Base-by-base conservation (phyloP, 2,888 invertebrate genomes). In the Ophion ellenae region DNA sequence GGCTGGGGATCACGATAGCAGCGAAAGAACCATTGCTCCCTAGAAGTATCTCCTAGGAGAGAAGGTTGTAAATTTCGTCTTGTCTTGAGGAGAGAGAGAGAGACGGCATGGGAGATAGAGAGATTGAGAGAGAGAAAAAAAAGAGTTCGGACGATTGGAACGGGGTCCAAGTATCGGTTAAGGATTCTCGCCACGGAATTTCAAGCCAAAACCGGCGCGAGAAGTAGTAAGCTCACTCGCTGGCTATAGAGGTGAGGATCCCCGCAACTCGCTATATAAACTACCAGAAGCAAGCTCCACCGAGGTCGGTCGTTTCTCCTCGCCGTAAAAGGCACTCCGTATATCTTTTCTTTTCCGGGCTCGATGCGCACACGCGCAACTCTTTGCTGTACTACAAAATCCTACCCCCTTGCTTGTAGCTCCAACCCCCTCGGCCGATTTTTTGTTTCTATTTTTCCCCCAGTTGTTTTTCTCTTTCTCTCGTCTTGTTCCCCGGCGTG, bases 261-360 rank as follows among this genome's bases (percentile, higher is more conserved):
- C 73, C 73, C 36, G 61, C 67, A 81, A 76, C 83, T 84, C 83
- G 32, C 74, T 69, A 24, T 81, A 84, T 77, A 77, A 83, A 77
- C 79, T 81, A 71, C 77, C 79, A 87, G 75, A 85, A 87, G 64
- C 73, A 88, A 90, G 87, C 89, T 90, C 88, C 90, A 89, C 89
- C 87, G 85, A 87, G 89, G 89, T 89, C 76, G 81, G 87, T 86
- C 83, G 87, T 86, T 87, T 83, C 86, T 87, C 76, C 81, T 74
- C 74, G 82, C 83, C 85, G 87, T 89, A 86, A 87, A 87, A 73
- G 86, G 86, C 80, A 84, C 86, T 87, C 86, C 83, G 88, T 85
- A 85, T 86, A 86, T 90, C 88, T 88, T 90, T 89, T 89, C 89
- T 87, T 88, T 81, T 86, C 87, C 84, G 86, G 86, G 67, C 59